phyloP scores from a whole-genome alignment of 2,888 invertebrate species.

The Noctua janthe region DNA sequence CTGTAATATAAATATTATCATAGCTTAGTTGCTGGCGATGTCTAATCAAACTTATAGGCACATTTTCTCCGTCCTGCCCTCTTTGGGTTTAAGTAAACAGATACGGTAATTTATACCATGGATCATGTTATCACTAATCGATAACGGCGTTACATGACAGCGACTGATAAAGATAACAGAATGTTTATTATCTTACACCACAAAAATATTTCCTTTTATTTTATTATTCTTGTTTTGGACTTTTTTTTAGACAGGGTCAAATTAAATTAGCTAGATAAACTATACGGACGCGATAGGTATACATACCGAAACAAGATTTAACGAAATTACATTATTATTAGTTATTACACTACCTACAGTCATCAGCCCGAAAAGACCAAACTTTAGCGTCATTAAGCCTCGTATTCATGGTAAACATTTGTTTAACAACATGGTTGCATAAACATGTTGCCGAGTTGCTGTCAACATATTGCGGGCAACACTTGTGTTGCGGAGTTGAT shows the following conservation, averaged over 20 bases:
- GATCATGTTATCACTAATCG: conserved; percentile 35
- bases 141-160: conserved; percentile 28
- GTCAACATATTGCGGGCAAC: no score
- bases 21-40: background rate
- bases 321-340: background rate
- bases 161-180: conserved; percentile 19
- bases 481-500: no score
- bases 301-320: background rate
- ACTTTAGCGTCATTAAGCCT: background rate
- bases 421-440: no score
- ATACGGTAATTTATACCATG: conserved; percentile 27
- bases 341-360: background rate
- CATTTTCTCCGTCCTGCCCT: conserved; percentile 15
- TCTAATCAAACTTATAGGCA: background rate
- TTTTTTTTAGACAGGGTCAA: background rate
- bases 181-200: background rate
- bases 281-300: background rate
- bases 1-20: background rate
- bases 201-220: background rate
- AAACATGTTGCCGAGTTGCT: no score
- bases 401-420: no score
- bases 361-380: background rate
- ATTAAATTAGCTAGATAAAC: background rate
- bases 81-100: conserved; percentile 8
- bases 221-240: background rate